Conservation (phyloP, 2,797 vertebrate species). For the Xerus rutilus region DNA sequence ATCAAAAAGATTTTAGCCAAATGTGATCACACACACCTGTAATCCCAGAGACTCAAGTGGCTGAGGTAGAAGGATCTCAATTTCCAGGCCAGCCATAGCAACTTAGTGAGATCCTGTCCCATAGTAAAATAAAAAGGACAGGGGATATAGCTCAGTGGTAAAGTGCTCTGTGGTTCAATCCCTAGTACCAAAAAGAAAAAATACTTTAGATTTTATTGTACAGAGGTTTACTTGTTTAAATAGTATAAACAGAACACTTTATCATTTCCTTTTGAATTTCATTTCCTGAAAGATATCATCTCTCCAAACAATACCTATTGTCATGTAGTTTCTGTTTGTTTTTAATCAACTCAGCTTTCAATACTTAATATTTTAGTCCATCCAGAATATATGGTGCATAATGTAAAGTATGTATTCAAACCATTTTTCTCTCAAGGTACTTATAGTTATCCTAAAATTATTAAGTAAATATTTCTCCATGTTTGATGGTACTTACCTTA, state of each 20-base stretch:
- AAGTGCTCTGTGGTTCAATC: too few relatives aligned
- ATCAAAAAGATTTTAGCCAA: not conserved
- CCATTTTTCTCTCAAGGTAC: not conserved
- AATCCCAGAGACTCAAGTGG: too few relatives aligned
- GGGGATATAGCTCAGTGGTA: too few relatives aligned
- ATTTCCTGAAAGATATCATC: conserved; percentile 25
- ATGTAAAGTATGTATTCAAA: not conserved
- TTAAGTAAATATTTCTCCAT: conserved; percentile 26
- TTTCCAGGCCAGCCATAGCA: too few relatives aligned
- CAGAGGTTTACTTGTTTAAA: conserved; percentile 28
- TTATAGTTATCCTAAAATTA: not conserved
- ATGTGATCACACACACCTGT: too few relatives aligned
- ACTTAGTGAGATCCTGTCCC: too few relatives aligned
- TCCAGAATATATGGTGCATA: not conserved
- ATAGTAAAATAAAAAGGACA: too few relatives aligned
- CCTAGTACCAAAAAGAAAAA: too few relatives aligned
- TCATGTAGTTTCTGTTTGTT: conserved; percentile 20
- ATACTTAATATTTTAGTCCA: not conserved
- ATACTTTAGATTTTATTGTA: not conserved
- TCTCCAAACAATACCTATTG: not conserved
- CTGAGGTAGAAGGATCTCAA: too few relatives aligned
- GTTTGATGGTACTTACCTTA: not conserved
- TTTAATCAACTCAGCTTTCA: not conserved
- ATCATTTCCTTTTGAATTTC: conserved; percentile 38
- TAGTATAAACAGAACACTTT: not conserved